Evolutionary conservation across 2,113 vertebrate genomes (phyloP).

Genomic region (Cyanocitta stelleri): DNA sequence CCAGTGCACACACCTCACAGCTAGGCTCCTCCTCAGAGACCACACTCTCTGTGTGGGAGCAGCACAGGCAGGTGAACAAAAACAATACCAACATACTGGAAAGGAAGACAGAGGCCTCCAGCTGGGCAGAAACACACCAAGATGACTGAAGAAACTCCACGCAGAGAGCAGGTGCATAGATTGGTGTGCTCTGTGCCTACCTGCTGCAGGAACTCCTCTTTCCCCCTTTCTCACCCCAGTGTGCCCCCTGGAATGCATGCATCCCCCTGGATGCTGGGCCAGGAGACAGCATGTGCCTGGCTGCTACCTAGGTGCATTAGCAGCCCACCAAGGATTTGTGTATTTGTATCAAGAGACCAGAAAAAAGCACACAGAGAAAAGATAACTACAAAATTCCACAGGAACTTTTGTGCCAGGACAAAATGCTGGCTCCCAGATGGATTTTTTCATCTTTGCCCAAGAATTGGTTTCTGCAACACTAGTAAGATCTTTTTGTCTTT

Average conservation of each 20-base stretch:
- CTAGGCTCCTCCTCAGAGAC: not conserved
- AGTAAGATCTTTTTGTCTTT: not conserved
- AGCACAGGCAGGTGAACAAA: not conserved
- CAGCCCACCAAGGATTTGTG: not conserved
- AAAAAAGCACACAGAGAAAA: not conserved
- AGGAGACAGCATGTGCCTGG: not conserved
- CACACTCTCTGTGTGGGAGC: rapidly evolving
- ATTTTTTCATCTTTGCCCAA: not conserved
- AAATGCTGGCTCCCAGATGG: not conserved
- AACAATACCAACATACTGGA: not conserved
- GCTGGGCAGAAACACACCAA: not conserved
- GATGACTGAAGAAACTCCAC: not conserved
- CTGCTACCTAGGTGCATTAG: not conserved
- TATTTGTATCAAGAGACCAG: not conserved
- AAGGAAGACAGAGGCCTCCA: not conserved
- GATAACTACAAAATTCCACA: not conserved
- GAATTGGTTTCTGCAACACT: not conserved
- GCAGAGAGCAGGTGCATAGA: not conserved
- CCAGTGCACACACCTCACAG: not conserved
- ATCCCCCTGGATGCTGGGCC: not conserved
- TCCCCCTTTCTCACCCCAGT: not conserved
- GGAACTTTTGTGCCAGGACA: not conserved
- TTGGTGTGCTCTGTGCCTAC: not conserved
- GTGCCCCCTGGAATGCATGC: rapidly evolving
- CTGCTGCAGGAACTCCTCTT: not conserved